Conservation (phyloP, 1,140 invertebrate species). For the Rhopalosiphum maidis region DNA sequence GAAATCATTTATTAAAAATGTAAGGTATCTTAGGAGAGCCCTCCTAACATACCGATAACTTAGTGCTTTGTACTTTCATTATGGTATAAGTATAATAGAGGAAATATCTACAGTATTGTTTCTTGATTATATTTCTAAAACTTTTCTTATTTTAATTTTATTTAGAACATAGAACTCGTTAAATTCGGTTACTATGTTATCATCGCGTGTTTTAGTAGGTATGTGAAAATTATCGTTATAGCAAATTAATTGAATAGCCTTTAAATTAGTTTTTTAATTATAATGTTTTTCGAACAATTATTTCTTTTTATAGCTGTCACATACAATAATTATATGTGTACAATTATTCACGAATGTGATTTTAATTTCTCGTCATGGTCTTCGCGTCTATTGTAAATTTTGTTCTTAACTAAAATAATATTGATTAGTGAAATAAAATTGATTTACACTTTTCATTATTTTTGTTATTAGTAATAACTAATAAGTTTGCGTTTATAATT, state of each 20-base stretch:
- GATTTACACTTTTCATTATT: neutral
- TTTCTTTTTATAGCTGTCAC: neutral
- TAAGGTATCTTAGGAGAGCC: neutral
- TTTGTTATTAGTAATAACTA: neutral
- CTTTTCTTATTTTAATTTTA: neutral
- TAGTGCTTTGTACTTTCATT: no score
- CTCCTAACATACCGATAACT: neutral
- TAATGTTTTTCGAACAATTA: neutral
- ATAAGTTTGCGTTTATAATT: neutral
- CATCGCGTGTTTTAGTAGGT: neutral
- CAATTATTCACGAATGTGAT: slow-evolving; percentile 7
- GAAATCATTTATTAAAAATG: neutral
- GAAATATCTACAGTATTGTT: neutral
- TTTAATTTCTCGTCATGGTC: neutral
- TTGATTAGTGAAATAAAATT: neutral
- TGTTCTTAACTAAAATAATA: neutral
- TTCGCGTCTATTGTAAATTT: neutral
- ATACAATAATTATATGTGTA: neutral
- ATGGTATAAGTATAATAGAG: no score
- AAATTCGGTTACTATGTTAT: neutral
- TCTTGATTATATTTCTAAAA: neutral
- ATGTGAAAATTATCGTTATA: slow-evolving; percentile 5
- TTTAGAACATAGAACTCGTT: neutral
- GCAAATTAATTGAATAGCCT: neutral
- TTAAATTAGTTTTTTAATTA: slow-evolving; percentile 10